Evolutionary conservation across 2,797 vertebrate species (phyloP).

Genomic region (Coregonus suidteri): DNA sequence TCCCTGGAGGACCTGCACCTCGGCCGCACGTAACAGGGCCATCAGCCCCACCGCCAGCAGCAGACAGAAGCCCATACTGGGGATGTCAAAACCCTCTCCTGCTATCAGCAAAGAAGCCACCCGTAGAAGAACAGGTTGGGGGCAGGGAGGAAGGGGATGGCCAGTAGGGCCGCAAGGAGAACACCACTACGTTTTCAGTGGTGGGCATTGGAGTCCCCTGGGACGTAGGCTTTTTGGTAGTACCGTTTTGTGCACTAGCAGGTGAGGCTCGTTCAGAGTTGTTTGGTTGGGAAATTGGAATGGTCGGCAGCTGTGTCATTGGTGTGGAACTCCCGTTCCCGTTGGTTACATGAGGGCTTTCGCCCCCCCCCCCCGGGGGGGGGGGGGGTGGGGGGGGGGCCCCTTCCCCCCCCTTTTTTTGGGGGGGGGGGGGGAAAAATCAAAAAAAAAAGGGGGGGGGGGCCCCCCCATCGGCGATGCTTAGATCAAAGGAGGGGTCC

Average conservation of each 20-base stretch:
- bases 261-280: constrained; percentile 73
- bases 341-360: constrained; percentile 80
- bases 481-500: constrained; percentile 93
- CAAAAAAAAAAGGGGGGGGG: too few relatives aligned
- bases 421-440: too few relatives aligned
- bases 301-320: constrained; percentile 89
- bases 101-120: constrained; percentile 98
- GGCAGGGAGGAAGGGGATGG: constrained; percentile 93
- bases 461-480: constrained; percentile 84
- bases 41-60: constrained; percentile 90
- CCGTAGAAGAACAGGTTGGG: constrained; percentile 99
- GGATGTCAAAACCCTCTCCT: constrained; percentile 96
- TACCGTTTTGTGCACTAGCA: constrained; percentile 81
- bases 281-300: constrained; percentile 69
- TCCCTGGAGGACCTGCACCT: constrained; percentile 83
- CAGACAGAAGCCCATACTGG: constrained; percentile 99
- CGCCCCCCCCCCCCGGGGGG: too few relatives aligned
- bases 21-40: constrained; percentile 85
- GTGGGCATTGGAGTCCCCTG: constrained; percentile 86
- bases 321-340: constrained; percentile 83
- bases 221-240: constrained; percentile 77
- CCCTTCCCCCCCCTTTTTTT: too few relatives aligned
- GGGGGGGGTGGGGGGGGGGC: too few relatives aligned
- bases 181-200: constrained; percentile 88
- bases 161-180: constrained; percentile 91